phyloP scores from a whole-genome alignment of 1,140 invertebrate genomes.

The Drosophila asahinai region DNA sequence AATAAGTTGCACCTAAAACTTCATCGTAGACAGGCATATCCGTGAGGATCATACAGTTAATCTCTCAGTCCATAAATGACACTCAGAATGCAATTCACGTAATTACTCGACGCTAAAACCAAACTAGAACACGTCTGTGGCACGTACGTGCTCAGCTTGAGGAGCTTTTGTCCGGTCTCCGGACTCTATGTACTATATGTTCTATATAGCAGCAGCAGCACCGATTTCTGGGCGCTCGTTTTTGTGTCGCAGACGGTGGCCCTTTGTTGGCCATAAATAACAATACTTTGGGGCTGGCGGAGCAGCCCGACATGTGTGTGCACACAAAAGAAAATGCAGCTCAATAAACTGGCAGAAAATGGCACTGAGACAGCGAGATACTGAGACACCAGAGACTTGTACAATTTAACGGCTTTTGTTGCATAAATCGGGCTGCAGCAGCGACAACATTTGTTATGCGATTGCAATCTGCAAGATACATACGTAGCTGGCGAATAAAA shows the following conservation, averaged over 20 bases:
- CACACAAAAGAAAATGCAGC: constrained; percentile 71
- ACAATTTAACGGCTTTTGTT: constrained; percentile 83
- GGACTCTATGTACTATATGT: constrained; percentile 39
- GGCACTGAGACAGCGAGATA: constrained; percentile 52
- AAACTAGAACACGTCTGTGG: constrained; percentile 77
- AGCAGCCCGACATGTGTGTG: constrained; percentile 11
- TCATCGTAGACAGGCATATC: constrained; percentile 29
- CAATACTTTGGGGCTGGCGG: constrained; percentile 37
- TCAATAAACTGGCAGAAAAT: constrained; percentile 75
- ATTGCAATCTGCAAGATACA: constrained; percentile 67
- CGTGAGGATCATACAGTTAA: constrained; percentile 39
- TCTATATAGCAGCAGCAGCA: constrained; percentile 55
- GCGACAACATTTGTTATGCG: constrained; percentile 78
- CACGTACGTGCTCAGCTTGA: constrained; percentile 64
- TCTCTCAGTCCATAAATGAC: constrained; percentile 26
- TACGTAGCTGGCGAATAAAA: constrained; percentile 44
- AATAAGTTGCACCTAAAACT: constrained; percentile 6
- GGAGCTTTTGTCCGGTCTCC: constrained; percentile 37
- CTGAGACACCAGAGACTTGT: constrained; percentile 68
- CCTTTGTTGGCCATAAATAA: constrained; percentile 64
- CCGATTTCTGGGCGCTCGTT: constrained; percentile 33
- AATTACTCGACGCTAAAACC: constrained; percentile 53
- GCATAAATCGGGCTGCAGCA: constrained; percentile 74
- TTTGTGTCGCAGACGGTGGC: constrained; percentile 50
- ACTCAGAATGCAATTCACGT: constrained; percentile 64